Evolutionary conservation across 2,113 vertebrate species (phyloP).

Genomic region (Zosterops lateralis): DNA sequence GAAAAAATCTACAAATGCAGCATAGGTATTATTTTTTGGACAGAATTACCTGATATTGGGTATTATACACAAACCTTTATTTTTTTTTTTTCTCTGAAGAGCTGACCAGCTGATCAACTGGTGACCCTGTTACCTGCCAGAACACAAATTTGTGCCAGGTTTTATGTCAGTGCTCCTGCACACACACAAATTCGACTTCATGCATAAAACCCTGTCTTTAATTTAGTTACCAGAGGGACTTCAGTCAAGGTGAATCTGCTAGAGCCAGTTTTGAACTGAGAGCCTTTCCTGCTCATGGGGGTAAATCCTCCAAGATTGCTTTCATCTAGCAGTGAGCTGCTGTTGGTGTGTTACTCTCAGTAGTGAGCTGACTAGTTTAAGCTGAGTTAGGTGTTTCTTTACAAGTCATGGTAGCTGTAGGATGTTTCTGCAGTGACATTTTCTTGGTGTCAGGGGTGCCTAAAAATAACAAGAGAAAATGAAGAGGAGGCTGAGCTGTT

Average conservation of each 20-base stretch:
- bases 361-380: not conserved
- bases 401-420: not conserved
- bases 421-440: not conserved
- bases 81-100: not conserved
- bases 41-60: not conserved
- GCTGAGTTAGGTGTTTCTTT: not conserved
- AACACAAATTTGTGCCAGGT: not conserved
- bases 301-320: not conserved
- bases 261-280: not conserved
- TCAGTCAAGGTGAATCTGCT: not conserved
- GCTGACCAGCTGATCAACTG: not conserved
- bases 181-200: not conserved
- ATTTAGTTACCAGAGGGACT: not conserved
- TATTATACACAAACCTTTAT: not conserved
- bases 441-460: not conserved
- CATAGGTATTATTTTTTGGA: not conserved
- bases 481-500: not conserved
- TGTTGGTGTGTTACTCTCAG: not conserved
- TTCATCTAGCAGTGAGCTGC: not conserved
- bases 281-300: not conserved
- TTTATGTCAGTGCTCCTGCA: not conserved
- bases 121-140: not conserved
- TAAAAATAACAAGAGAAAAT: conserved; percentile 1
- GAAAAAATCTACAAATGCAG: not conserved
- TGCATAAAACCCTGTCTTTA: not conserved